Base-by-base conservation (phyloP, 1,140 invertebrate species). In the Melanaphis sacchari region DNA sequence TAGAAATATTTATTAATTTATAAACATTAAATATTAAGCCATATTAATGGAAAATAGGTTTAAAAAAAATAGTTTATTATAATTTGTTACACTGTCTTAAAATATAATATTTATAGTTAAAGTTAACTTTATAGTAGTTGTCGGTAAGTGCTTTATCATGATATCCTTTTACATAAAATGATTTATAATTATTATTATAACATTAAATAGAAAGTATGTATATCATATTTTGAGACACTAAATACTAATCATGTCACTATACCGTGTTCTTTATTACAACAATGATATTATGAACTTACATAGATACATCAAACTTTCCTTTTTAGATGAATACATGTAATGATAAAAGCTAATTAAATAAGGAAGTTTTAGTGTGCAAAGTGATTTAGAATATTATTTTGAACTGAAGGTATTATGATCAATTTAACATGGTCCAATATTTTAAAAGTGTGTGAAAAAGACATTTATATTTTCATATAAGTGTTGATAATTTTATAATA, bases 161-260 rank as follows among this genome's bases (percentile, higher is more conserved):
- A 76, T 76, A 76, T n/a, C 59, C 59, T 76, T 76, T 76, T 76
- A 76, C 59, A 76, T n/a, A 76, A 36, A 76, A 76, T 76, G 59
- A 76, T 76, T 76, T 76, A 76, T 76, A 76, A 76, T 76, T 76
- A 76, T 76, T 76, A 76, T 76, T 15, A n/a, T n/a, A n/a, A 76
- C 31, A 76, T 76, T 76, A 76, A n/a, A 76, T 76, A n/a, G 0
- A 15, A 21, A n/a, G 31, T 76, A n/a, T n/a, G 31, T 66, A 66
- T n/a, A 54, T 31, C 15, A 15, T 76, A n/a, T 18, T 76, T 76
- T n/a, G 18, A 76, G 59, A 5, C 59, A 76, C 59, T 76, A n/a
- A n/a, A 76, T 76, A 76, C 31, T 76, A n/a, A 76, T 76, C 4
- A 76, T 76, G 59, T 76, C 59, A 9, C 59, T 36, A 36, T 76